Evolutionary conservation across 2,888 invertebrate genomes (phyloP), one percentile per base, ranked within the genome.

Genomic region (Microctonus aethiopoides): DNA sequence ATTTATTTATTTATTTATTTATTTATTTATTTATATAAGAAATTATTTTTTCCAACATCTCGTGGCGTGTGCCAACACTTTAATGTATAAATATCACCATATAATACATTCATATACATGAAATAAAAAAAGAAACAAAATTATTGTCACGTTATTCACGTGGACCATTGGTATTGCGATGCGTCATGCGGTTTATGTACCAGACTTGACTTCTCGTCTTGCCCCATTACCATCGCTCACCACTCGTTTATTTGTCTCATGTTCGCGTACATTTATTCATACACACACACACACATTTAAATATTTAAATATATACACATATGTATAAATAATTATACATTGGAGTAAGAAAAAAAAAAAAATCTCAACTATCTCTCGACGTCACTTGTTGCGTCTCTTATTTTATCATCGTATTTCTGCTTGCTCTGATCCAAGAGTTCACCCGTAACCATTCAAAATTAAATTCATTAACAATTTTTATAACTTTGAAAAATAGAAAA

Each of bases 161-260:
- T 22, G 24, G 34, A 36, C 22, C 16, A 16, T 46, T 4, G 46
- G 7, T 39, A 22, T 22, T 32, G 29, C 29, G 26, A 24, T 41
- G 39, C 39, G 41, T 62, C 62, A 62, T n/a, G 62, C 46, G 39
- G 41, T 62, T 46, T n/a, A 6, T 62, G 41, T 41, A 16, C 26
- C 41, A 46, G 24, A 62, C 29, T 41, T 26, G 29, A 62, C 62
- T 62, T 16, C 26, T 62, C 41, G 46, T 62, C 16, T 29, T 26
- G 41, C 62, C 26, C 46, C 41, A 46, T 62, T 46, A 46, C 24
- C 62, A 46, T 29, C 29, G 41, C 62, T 41, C n/a, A n/a, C 39
- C 22, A 24, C 46, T 10, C 34, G 22, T 6, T 4, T 11, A 13
- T n/a, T 11, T n/a, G 13, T 54, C 10, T 22, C 13, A 26, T 54